These are phyloP conservation scores for Leptinotarsa defecta DNA, from an alignment of 1,140 invertebrate species.

Conservation along the genomic window DNA sequence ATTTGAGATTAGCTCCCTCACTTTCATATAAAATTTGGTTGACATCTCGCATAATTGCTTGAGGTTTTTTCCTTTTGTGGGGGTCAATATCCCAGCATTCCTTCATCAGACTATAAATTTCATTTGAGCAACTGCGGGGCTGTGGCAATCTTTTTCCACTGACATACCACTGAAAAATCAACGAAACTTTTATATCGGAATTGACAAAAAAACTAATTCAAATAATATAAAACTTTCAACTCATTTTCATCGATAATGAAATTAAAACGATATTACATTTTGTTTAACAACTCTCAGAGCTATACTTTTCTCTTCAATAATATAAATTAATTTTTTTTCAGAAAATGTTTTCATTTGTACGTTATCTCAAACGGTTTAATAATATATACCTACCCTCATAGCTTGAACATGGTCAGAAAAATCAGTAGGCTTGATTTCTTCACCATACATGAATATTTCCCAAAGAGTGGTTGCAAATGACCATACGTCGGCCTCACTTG, in stretches of 20 bases:
- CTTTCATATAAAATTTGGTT: slow-evolving; percentile 79
- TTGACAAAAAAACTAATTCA: too few species aligned
- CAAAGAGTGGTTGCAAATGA: slow-evolving; percentile 86
- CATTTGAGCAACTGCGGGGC: slow-evolving; percentile 76
- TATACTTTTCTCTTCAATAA: too few species aligned
- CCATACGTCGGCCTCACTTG: slow-evolving; percentile 78
- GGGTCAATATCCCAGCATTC: slow-evolving; percentile 86
- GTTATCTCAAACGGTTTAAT: background rate
- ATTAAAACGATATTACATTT: too few species aligned
- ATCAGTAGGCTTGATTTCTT: slow-evolving; percentile 53
- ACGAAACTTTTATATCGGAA: too few species aligned
- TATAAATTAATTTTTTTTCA: too few species aligned
- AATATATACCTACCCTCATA: slow-evolving; percentile 45
- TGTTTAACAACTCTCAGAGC: too few species aligned
- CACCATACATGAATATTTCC: slow-evolving; percentile 85
- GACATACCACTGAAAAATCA: slow-evolving; percentile 56
- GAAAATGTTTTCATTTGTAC: background rate
- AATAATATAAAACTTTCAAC: too few species aligned
- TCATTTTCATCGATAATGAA: too few species aligned
- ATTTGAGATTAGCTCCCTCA: slow-evolving; percentile 40
- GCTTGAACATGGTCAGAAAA: slow-evolving; percentile 37
- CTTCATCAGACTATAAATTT: slow-evolving; percentile 83
- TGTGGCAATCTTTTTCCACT: slow-evolving; percentile 74
- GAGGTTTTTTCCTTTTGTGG: slow-evolving; percentile 72
- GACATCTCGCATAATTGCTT: slow-evolving; percentile 81